Conservation (phyloP, 2,888 invertebrate genomes). For the Exocentrus adspersus region DNA sequence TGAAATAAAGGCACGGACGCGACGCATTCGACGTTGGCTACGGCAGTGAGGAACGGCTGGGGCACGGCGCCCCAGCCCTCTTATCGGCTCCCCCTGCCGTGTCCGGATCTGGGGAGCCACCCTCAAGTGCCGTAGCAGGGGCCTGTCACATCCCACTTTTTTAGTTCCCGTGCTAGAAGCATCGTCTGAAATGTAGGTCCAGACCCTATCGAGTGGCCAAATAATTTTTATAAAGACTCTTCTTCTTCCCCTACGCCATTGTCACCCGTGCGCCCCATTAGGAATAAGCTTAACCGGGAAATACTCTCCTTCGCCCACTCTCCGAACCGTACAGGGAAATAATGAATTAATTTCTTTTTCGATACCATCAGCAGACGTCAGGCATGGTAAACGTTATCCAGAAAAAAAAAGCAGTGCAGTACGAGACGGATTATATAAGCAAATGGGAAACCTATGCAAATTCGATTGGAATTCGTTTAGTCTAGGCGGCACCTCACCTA, state of each 20-base stretch:
- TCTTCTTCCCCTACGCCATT: no score
- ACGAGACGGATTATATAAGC: neutral
- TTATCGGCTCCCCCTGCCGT: slow-evolving; percentile 22
- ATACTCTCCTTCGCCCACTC: slow-evolving; percentile 4
- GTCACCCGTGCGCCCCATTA: slow-evolving; percentile 11
- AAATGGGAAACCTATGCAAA: slow-evolving; percentile 15
- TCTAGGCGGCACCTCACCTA: neutral
- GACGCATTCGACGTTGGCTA: neutral
- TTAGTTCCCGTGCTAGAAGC: no score
- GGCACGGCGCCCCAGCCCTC: slow-evolving; percentile 7
- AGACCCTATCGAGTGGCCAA: no score
- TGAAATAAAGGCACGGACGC: slow-evolving; percentile 13
- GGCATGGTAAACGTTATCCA: neutral
- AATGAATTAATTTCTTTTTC: slow-evolving; percentile 20
- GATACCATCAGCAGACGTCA: neutral
- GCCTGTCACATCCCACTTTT: no score
- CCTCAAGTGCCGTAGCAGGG: slow-evolving; percentile 21
- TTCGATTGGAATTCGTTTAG: neutral
- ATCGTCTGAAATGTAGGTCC: no score
- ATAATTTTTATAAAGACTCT: no score
- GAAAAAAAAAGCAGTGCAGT: neutral
- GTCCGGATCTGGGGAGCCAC: slow-evolving; percentile 12
- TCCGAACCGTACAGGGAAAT: slow-evolving; percentile 15
- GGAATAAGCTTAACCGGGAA: slow-evolving; percentile 7
- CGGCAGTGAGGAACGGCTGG: slow-evolving; percentile 1